A percentile compares a stretch with the other conserved stretches of the same genome.
phyloP scores from a whole-genome alignment of 2,113 vertebrate species.

The Nesogale talazaci region DNA sequence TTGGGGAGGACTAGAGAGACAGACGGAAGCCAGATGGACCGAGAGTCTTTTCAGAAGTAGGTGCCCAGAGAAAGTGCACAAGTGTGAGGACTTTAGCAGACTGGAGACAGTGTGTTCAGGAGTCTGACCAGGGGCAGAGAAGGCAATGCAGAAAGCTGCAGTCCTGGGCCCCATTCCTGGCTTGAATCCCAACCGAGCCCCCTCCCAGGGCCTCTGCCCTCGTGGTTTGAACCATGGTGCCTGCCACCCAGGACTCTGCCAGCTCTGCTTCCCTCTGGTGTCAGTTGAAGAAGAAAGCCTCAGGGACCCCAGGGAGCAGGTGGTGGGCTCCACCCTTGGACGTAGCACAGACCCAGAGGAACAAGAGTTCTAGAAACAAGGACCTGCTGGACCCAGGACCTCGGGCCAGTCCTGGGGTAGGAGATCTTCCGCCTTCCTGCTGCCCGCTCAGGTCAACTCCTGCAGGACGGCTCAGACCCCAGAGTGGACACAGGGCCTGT shows the following conservation, averaged over 20 bases:
- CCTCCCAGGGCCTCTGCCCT: not conserved
- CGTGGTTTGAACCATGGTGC: not conserved
- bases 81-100: not conserved
- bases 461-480: fast-evolving
- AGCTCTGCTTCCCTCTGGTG: not conserved
- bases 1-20: too few relatives aligned
- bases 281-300: not conserved
- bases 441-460: not conserved
- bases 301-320: not conserved
- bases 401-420: not conserved
- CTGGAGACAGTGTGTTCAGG: not conserved
- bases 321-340: not conserved
- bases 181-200: not conserved
- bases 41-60: too few relatives aligned
- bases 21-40: not conserved
- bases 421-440: not conserved
- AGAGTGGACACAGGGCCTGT: not conserved
- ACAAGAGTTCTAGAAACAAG: not conserved
- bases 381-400: not conserved
- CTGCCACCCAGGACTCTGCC: not conserved
- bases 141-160: not conserved
- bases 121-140: not conserved
- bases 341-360: not conserved
- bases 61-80: not conserved
- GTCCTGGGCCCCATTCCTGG: not conserved